phyloP scores from a whole-genome alignment of 2,113 vertebrate genomes.

The Prochilodus magdalenae region DNA sequence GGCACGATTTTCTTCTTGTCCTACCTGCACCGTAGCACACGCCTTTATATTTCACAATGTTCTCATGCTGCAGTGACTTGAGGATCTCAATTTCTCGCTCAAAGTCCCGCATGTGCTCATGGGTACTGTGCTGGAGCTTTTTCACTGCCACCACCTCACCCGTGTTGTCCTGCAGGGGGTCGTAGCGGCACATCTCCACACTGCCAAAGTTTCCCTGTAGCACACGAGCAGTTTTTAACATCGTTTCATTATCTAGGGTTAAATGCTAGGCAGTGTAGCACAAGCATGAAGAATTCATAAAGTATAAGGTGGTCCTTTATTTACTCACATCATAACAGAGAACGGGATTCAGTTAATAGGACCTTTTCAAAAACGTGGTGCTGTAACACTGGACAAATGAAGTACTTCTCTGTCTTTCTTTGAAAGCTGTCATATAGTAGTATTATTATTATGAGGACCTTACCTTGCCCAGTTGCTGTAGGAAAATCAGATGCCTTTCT shows the following conservation, averaged over 20 bases:
- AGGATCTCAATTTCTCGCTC: conserved; percentile 98
- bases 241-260: neutral
- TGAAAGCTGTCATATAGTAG: neutral
- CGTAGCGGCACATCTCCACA: conserved; percentile 97
- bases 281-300: neutral
- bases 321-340: neutral
- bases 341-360: neutral
- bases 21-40: conserved; percentile 97
- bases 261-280: neutral
- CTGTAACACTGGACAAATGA: neutral
- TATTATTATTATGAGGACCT: neutral
- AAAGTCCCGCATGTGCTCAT: conserved; percentile 93
- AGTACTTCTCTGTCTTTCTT: neutral
- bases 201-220: conserved; percentile 96
- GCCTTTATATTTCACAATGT: conserved; percentile 99
- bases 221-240: neutral
- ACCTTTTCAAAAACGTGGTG: neutral
- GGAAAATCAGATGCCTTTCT: conserved; percentile 95
- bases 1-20: neutral
- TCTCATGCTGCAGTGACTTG: conserved; percentile 96
- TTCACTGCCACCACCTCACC: conserved; percentile 98
- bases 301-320: neutral
- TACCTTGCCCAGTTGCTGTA: conserved; percentile 97
- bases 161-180: conserved; percentile 95
- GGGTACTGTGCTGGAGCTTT: conserved; percentile 95